Percentiles rank a stretch among this genome's conserved stretches.
Conservation (phyloP, 2,888 invertebrate genomes). For the Micoletzkya japonica region DNA sequence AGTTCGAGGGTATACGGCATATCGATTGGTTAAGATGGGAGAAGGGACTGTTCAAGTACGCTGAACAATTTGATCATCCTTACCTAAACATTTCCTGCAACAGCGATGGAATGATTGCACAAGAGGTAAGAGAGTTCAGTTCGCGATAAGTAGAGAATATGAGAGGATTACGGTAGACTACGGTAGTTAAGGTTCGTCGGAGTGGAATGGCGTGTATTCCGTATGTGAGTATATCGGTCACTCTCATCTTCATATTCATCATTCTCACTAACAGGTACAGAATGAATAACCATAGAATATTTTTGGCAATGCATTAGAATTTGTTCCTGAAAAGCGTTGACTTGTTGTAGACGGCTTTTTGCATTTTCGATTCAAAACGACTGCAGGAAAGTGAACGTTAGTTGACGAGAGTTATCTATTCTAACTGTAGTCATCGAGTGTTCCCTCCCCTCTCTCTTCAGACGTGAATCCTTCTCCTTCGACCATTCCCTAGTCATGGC, state of each 20-base stretch:
- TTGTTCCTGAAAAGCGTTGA: too few relatives aligned
- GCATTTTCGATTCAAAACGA: too few relatives aligned
- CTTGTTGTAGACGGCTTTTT: too few relatives aligned
- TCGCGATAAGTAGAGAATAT: not conserved
- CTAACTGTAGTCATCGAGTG: not conserved
- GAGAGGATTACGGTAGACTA: not conserved
- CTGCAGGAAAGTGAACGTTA: too few relatives aligned
- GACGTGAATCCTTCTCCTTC: constrained; percentile 42
- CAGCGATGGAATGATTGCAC: constrained; percentile 49
- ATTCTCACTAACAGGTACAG: constrained; percentile 35
- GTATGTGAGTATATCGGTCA: constrained; percentile 46
- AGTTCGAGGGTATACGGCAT: too few relatives aligned
- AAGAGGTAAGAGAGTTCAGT: constrained; percentile 35
- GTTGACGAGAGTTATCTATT: too few relatives aligned
- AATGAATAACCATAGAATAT: too few relatives aligned
- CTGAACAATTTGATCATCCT: constrained; percentile 41
- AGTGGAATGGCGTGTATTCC: constrained; percentile 53
- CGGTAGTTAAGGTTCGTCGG: constrained; percentile 44
- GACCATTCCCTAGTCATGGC: constrained; percentile 45
- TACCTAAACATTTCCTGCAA: constrained; percentile 47
- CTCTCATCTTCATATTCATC: constrained; percentile 45
- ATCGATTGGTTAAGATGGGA: constrained; percentile 39
- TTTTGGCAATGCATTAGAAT: too few relatives aligned
- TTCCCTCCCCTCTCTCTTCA: not conserved
- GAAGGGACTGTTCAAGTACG: constrained; percentile 38